These are phyloP conservation scores for Lepeophtheirus nordmannii DNA, from an alignment of 2,888 invertebrate genomes.

Conservation along the genomic window DNA sequence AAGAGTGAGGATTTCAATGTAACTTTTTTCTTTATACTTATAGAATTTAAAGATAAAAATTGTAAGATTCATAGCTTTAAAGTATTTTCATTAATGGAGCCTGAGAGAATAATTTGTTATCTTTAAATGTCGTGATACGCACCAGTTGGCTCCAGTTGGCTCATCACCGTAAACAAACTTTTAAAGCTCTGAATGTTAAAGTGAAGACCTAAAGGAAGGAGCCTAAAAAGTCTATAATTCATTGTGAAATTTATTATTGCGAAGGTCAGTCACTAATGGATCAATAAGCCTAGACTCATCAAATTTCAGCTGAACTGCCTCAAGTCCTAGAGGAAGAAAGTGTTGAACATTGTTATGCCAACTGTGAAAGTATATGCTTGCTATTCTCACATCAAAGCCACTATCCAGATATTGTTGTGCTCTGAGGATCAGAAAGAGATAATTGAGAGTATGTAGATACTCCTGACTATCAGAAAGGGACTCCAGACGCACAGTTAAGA, in stretches of 20 bases:
- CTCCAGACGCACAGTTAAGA: slow-evolving; percentile 10
- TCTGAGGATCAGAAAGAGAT: slow-evolving; percentile 18
- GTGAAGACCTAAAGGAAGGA: neutral
- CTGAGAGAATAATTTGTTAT: too few relatives aligned
- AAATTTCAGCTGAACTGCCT: slow-evolving; percentile 17
- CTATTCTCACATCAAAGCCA: slow-evolving; percentile 11
- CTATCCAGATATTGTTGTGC: slow-evolving; percentile 4
- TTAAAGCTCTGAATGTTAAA: slow-evolving; percentile 10
- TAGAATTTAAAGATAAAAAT: too few relatives aligned
- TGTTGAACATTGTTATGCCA: slow-evolving; percentile 9
- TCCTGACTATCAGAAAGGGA: slow-evolving; percentile 8
- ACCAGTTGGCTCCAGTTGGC: too few relatives aligned
- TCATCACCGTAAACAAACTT: slow-evolving; percentile 10
- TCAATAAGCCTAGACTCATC: neutral
- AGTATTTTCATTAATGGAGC: too few relatives aligned
- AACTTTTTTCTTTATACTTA: too few relatives aligned
- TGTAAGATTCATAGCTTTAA: too few relatives aligned
- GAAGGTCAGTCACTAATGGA: slow-evolving; percentile 6
- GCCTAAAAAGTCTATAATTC: neutral
- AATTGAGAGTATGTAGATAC: slow-evolving; percentile 8
- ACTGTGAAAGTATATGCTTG: slow-evolving; percentile 10
- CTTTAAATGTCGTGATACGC: too few relatives aligned
- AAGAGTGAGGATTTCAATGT: too few relatives aligned
- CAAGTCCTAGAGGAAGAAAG: slow-evolving; percentile 15
- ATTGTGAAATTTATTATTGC: too few relatives aligned